Evolutionary conservation across 2,797 vertebrate genomes (phyloP), one percentile per base, ranked within the genome.

Genomic region (Holocentrus rufus): DNA sequence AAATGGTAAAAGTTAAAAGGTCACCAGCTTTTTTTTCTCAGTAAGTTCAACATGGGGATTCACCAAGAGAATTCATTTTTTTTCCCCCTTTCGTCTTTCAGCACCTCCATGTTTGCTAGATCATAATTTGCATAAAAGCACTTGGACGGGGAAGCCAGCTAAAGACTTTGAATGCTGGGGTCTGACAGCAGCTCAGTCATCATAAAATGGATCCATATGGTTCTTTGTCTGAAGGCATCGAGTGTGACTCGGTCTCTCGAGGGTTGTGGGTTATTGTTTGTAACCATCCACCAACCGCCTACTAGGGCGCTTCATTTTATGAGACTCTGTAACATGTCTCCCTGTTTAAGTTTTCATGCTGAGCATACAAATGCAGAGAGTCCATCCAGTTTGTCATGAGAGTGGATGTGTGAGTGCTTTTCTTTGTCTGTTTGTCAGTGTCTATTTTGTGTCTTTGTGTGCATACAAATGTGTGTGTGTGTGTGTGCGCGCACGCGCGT

Each of bases 121-220:
- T 25, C 10, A 23, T 14, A 13, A 53, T 25, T 53, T 25, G 52
- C 52, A 53, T 23, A 4, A 25, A 44, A 44, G 11, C 13, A 53
- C 23, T 25, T 25, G 52, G 18, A 34, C 54, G n/a, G 52, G 36
- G 4, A 42, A 25, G 36, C 36, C 39, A 42, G 39, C 13, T 10
- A 5, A 34, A 14, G 27, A n/a, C 31, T 54, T 65, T 72, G 39
- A 73, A 25, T 20, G 50, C 65, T 15, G 20, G 5, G 3, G 17
- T 58, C 0, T 18, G 62, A 56, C 39, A 54, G 25, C 63, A 30
- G 18, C 14, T 74, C 54, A 67, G 23, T 68, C 42, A 27, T 60
- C 18, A 44, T 52, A 2, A 68, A 76, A 59, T n/a, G 5, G 39
- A 55, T 74, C 69, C 56, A 53, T 76, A 53, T 81, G 68, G 52